Conservation (phyloP, 2,113 vertebrate genomes). For the Dasyurus viverrinus region DNA sequence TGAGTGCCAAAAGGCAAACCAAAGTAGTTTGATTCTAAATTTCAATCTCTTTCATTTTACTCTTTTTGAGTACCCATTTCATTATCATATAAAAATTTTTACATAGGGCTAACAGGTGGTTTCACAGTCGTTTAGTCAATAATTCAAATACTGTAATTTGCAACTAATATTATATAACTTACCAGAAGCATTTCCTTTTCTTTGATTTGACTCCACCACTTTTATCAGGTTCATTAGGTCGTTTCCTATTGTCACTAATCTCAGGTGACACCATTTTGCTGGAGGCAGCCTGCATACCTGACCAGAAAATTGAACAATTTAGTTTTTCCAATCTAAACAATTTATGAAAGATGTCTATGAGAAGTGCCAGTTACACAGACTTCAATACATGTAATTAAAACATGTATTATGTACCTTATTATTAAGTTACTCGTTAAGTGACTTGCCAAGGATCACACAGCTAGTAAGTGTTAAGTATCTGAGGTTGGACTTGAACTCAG, state of each 20-base stretch:
- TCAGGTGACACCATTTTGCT: constrained; percentile 84
- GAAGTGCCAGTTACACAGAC: no score
- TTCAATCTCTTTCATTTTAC: background rate
- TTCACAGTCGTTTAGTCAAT: background rate
- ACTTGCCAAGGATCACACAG: no score
- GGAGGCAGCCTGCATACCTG: constrained; percentile 94
- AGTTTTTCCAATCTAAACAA: background rate
- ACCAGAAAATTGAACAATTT: constrained; percentile 31
- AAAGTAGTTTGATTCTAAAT: background rate
- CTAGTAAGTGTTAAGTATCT: no score
- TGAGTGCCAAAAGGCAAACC: background rate
- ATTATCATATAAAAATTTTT: background rate
- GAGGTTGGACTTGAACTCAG: no score
- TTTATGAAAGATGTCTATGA: background rate
- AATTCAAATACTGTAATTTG: background rate
- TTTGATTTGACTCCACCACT: constrained; percentile 57
- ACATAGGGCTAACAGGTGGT: background rate
- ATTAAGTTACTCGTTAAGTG: background rate
- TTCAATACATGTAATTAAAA: background rate
- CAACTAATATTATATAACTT: constrained; percentile 50
- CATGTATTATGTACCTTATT: background rate
- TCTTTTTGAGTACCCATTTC: background rate
- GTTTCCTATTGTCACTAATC: constrained; percentile 80
- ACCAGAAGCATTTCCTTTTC: constrained; percentile 91
- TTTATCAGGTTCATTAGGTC: constrained; percentile 64